These are phyloP conservation scores for Cenopis cana DNA, from an alignment of 2,888 invertebrate species.

Conservation along the genomic window DNA sequence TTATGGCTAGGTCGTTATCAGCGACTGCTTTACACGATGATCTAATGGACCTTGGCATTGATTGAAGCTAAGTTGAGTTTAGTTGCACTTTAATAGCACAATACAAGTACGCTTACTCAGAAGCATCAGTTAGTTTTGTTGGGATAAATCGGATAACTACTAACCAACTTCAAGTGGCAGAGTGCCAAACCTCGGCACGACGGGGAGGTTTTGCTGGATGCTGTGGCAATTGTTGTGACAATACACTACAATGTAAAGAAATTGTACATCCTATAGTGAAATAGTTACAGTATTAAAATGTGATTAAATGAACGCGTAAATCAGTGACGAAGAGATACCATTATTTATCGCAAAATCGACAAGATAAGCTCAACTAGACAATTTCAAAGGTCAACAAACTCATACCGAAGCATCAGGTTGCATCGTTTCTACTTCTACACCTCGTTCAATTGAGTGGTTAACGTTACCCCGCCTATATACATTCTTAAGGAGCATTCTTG, in stretches of 20 bases:
- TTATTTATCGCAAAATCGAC: slow-evolving; percentile 1
- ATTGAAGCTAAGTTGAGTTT: slow-evolving; percentile 7
- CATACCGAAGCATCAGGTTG: neutral
- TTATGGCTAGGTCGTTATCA: slow-evolving; percentile 18
- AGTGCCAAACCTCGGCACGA: slow-evolving; percentile 1
- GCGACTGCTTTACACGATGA: slow-evolving; percentile 30
- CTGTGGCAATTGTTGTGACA: no score
- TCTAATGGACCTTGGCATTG: slow-evolving; percentile 46
- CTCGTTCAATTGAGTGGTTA: slow-evolving; percentile 25
- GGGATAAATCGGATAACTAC: slow-evolving; percentile 14
- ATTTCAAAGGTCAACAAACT: slow-evolving; percentile 17
- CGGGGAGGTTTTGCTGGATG: neutral
- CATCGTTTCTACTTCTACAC: neutral
- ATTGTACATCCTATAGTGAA: neutral
- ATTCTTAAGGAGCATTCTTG: slow-evolving; percentile 25
- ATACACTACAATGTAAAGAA: neutral
- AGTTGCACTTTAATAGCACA: neutral
- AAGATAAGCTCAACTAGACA: neutral
- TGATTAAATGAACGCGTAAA: no score
- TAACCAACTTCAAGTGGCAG: slow-evolving; percentile 7
- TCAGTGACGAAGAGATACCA: no score
- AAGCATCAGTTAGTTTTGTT: slow-evolving; percentile 1
- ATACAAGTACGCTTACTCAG: neutral
- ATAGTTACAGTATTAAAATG: no score
- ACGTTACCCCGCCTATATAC: slow-evolving; percentile 4